Evolutionary conservation across 2,797 vertebrate species (phyloP), one percentile per base, ranked within the genome.

Genomic region (Falco naumanni): DNA sequence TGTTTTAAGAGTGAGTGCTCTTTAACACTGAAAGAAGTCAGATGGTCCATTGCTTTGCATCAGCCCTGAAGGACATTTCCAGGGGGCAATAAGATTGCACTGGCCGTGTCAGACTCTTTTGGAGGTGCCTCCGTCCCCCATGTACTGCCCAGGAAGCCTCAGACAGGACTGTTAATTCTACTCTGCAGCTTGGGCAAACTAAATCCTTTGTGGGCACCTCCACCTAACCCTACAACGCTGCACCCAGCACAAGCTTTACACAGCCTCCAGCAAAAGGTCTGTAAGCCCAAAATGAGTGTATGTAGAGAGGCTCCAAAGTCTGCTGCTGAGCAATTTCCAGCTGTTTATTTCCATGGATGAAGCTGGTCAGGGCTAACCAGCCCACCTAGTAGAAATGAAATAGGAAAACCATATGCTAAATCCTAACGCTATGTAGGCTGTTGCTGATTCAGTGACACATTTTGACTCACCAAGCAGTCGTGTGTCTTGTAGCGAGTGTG

Each of bases 171-270:
- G 15, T 13, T 43, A 72, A 74, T 60, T 34, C 53, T 45, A 17
- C 45, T 53, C 39, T 56, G 29, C 19, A 69, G 16, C 71, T 26
- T 68, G 26, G 24, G 29, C 33, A 53, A 18, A 39, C 37, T 71
- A 74, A 68, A 29, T 51, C 21, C 18, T 60, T 71, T 25, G 45
- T 3, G 13, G 37, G 13, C 31, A 66, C 34, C 19, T 72, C 82
- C 41, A 79, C 31, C 13, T 37, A 72, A 74, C 21, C 12, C 34
- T 0, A 0, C 4, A 6, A 47, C 56, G 47, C 54, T 54, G 47
- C 92, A 54, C 22, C 6, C 37, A 48, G n/a, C 24, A 34, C 2
- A 22, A 76, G 57, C 39, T 76, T 79, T 54, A 61, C 4, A 21
- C 16, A 70, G 47, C 16, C n/a, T 83, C 60, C 31, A 90, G 51